Percentiles rank a stretch among this genome's conserved stretches.
These are phyloP conservation scores for Melipona beecheii DNA, from an alignment of 2,888 invertebrate species.

Conservation along the genomic window DNA sequence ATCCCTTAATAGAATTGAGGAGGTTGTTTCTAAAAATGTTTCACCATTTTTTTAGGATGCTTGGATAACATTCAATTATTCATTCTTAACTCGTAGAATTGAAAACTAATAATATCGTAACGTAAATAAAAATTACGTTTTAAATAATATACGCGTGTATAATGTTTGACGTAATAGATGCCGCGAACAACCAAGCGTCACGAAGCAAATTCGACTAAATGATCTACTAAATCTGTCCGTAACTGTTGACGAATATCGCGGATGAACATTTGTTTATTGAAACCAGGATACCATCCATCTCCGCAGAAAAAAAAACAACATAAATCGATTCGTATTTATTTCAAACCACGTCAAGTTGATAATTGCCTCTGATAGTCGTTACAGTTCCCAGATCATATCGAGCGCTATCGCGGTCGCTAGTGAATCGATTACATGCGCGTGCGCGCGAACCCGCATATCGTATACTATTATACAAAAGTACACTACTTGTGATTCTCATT, in stretches of 20 bases:
- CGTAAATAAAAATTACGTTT: no score
- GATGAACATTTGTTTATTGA: neutral
- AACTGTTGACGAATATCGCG: neutral
- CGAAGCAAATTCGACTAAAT: no score
- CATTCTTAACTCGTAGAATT: no score
- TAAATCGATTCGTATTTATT: constrained; percentile 8
- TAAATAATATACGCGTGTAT: no score
- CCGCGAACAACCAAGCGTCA: no score
- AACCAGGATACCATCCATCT: neutral
- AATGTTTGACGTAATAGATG: no score
- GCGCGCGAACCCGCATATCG: constrained; percentile 1
- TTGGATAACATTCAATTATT: no score
- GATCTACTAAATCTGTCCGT: neutral
- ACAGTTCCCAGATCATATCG: constrained; percentile 17
- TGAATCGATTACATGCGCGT: constrained; percentile 22
- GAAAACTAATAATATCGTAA: no score
- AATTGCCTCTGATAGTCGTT: constrained; percentile 33
- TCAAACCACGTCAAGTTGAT: constrained; percentile 16
- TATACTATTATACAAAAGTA: constrained; percentile 40
- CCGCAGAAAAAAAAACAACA: neutral
- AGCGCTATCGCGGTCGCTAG: constrained; percentile 17
- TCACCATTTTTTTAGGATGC: no score
- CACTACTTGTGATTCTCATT: constrained; percentile 26
- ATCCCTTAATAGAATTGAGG: no score
- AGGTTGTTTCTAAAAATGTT: no score